phyloP scores from a whole-genome alignment of 2,797 vertebrate species.

The Clarias fuscus region DNA sequence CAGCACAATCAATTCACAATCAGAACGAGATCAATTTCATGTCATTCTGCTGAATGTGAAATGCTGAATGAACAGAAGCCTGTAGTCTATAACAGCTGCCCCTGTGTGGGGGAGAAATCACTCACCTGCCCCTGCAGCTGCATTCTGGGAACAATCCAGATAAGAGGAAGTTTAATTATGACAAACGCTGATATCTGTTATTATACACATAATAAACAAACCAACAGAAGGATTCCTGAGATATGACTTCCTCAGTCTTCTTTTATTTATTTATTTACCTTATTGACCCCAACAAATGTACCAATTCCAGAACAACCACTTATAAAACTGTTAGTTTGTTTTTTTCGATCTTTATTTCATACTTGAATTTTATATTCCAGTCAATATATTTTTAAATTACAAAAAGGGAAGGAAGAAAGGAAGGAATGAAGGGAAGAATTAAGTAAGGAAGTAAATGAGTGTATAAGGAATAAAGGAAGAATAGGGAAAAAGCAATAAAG shows the following conservation, averaged over 20 bases:
- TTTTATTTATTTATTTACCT: not conserved
- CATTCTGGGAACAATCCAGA: not conserved
- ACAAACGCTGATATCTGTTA: not conserved
- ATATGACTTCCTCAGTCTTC: not conserved
- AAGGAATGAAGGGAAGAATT: too few relatives aligned
- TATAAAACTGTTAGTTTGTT: too few relatives aligned
- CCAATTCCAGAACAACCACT: too few relatives aligned
- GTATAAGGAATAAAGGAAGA: too few relatives aligned
- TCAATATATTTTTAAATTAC: too few relatives aligned
- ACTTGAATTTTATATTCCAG: too few relatives aligned
- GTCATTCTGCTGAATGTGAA: not conserved
- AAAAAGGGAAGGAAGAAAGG: too few relatives aligned
- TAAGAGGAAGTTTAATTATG: not conserved
- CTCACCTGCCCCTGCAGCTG: not conserved
- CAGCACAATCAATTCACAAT: not conserved
- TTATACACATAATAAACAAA: not conserved
- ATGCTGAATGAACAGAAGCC: not conserved
- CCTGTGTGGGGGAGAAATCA: not conserved
- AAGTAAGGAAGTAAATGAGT: too few relatives aligned
- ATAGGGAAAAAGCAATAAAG: not conserved
- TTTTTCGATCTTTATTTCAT: too few relatives aligned
- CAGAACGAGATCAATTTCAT: constrained; percentile 5
- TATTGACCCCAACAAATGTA: not conserved
- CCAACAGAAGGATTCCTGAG: not conserved
- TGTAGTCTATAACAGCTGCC: not conserved